Evolutionary conservation across 1,140 invertebrate genomes (phyloP), one percentile per base, ranked within the genome.

Genomic region (Helicoverpa zea): DNA sequence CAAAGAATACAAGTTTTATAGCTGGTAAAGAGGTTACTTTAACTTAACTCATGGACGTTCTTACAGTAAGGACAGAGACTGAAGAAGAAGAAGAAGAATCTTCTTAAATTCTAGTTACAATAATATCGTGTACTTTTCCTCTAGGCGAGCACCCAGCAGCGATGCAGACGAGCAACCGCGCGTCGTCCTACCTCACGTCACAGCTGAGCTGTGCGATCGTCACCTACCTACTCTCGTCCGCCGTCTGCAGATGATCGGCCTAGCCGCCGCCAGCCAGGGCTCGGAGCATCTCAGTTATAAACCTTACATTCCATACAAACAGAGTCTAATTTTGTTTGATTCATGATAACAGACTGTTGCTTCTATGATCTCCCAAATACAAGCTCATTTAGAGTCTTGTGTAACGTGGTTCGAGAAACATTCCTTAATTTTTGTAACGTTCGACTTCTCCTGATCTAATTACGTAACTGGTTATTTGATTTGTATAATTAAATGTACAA

Each of bases 101-200:
- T 35, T 7, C 7, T 35, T 5, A 3, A 35, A 35, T 35, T 43
- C 35, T 43, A 43, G 0, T 43, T 43, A 43, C 3, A 11, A 59
- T 10, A 56, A 58, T 74, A 14, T 74, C 18, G 11, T 78, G 73
- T 82, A 56, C 81, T 18, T 59, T 23, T 29, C 29, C 18, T 1
- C 94, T n/a, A 97, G 97, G 97, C 72, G 97, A 97, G 90, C 97
- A 97, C 94, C 97, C 97, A 66, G 97, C 97, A 16, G 97, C 97
- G 59, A 97, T 97, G 97, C 97, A 97, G 90, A 97, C 97, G 11
- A 96, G 96, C 86, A 96, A 95, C 82, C 90, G 95, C 52, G 95
- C 94, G 10, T 92, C 94, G 7, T 92, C 92, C 18, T 91, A 92
- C 89, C 87, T 95, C 75, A 91, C 94, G 12, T 92, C 93, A 5